Evolutionary conservation across 2,113 vertebrate species (phyloP).

Genomic region (Bubo blakistoni): DNA sequence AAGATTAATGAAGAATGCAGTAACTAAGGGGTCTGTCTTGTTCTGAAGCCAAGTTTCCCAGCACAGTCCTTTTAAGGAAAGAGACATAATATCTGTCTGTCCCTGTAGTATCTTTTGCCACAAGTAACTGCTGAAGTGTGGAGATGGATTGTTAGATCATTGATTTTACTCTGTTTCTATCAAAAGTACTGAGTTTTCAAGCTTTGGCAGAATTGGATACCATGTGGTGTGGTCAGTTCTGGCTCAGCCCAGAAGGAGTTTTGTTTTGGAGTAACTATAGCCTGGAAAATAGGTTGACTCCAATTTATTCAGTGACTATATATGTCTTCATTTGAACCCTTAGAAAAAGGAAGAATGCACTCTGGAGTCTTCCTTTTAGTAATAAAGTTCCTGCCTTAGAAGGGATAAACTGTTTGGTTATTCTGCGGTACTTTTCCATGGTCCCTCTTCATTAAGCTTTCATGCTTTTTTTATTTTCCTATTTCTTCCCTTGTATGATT

Average conservation of each 20-base stretch:
- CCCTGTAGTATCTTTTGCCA: neutral
- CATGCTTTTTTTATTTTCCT: accelerated
- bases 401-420: neutral
- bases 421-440: neutral
- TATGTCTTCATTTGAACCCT: neutral
- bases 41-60: constrained; percentile 1
- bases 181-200: neutral
- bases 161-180: neutral
- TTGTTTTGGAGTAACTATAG: neutral
- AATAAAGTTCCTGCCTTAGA: neutral
- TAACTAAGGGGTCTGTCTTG: constrained; percentile 13
- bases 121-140: neutral
- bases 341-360: neutral
- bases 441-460: neutral
- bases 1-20: neutral
- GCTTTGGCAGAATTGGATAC: neutral
- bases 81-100: neutral
- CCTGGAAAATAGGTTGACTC: neutral
- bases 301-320: neutral
- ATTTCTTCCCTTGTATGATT: neutral
- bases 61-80: constrained; percentile 11
- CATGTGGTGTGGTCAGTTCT: neutral
- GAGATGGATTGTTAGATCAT: neutral
- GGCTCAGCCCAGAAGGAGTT: neutral
- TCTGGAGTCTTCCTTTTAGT: neutral